phyloP scores from a whole-genome alignment of 2,113 vertebrate genomes.

The Ranitomeya imitator region DNA sequence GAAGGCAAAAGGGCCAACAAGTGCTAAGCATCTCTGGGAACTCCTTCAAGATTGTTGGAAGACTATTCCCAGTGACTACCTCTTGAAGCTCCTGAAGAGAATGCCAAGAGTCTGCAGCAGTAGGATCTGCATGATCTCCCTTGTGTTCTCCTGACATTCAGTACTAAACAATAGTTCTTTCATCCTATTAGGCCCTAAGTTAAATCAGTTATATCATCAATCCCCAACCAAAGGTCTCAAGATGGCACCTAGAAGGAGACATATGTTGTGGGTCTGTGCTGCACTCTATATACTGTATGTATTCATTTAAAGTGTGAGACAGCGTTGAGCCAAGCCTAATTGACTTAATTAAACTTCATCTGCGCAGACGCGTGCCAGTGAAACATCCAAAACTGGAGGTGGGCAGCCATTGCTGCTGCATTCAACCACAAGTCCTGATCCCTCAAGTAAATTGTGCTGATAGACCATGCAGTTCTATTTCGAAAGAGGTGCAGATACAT shows the following conservation, averaged over 20 bases:
- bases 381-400: not conserved
- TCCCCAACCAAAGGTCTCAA: not conserved
- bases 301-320: not conserved
- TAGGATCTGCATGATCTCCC: too few relatives aligned
- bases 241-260: not conserved
- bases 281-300: not conserved
- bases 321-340: not conserved
- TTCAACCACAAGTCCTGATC: not conserved
- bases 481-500: not conserved
- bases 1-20: too few relatives aligned
- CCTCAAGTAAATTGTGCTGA: not conserved
- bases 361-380: slow-evolving; percentile 34
- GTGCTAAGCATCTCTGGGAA: too few relatives aligned
- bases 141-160: too few relatives aligned
- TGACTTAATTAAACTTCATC: slow-evolving; percentile 45
- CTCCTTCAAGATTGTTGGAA: too few relatives aligned
- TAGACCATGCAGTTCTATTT: slow-evolving; percentile 14
- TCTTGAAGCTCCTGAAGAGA: too few relatives aligned
- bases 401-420: not conserved
- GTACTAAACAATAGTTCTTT: not conserved
- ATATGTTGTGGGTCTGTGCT: not conserved
- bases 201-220: not conserved
- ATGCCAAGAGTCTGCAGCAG: too few relatives aligned
- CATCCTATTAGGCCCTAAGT: not conserved
- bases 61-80: too few relatives aligned